Evolutionary conservation across 2,888 invertebrate species (phyloP).

Genomic region (Clunio marinus): DNA sequence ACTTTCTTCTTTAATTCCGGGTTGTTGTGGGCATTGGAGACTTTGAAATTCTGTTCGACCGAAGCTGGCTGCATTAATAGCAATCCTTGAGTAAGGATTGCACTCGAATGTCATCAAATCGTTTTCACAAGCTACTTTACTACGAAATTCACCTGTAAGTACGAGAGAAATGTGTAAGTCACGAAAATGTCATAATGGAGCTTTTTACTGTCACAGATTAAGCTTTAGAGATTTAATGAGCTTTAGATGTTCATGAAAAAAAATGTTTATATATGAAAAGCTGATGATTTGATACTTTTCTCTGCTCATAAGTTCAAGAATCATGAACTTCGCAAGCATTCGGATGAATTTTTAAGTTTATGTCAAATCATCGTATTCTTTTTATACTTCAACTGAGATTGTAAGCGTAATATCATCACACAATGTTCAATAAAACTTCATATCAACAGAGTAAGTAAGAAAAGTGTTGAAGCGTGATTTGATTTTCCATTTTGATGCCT

Average conservation of each 20-base stretch:
- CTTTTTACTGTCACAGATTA: too few species aligned
- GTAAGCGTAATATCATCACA: conserved; percentile 17
- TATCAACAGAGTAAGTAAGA: not conserved
- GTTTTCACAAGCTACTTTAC: conserved; percentile 90
- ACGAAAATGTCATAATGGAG: not conserved
- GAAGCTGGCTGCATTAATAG: conserved; percentile 88
- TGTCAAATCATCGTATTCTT: conserved; percentile 14
- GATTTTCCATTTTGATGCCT: conserved; percentile 1
- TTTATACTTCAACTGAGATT: conserved; percentile 4
- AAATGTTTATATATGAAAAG: not conserved
- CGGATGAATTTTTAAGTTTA: not conserved
- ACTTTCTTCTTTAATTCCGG: conserved; percentile 79
- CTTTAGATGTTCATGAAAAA: not conserved
- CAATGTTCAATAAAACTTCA: conserved; percentile 20
- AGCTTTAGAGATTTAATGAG: too few species aligned
- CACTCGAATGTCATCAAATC: conserved; percentile 83
- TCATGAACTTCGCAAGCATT: not conserved
- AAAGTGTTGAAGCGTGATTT: conserved; percentile 28
- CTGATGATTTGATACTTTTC: not conserved
- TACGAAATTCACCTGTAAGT: conserved; percentile 84
- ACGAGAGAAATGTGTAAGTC: too few species aligned
- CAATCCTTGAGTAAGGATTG: conserved; percentile 80
- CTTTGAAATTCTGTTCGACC: conserved; percentile 85
- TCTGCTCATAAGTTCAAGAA: not conserved
- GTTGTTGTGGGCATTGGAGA: conserved; percentile 77